Conservation (phyloP, 2,113 vertebrate species). For the Chrysochloris asiatica region DNA sequence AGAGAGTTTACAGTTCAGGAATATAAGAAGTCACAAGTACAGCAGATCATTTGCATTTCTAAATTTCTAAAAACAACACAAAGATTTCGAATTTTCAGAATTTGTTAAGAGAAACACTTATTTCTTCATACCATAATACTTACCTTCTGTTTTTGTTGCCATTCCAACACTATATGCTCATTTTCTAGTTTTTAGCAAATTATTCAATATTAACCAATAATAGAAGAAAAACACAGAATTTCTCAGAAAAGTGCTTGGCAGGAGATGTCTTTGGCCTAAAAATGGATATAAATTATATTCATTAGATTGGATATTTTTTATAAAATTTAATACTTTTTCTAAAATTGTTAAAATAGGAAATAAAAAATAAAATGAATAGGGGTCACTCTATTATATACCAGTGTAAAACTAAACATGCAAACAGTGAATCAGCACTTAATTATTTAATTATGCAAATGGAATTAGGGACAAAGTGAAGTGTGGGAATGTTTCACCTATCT, state of each 20-base stretch:
- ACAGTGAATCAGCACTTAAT: background rate
- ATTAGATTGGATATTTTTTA: background rate
- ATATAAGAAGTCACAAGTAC: too few relatives aligned
- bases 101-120: too few relatives aligned
- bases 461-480: background rate
- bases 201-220: background rate
- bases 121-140: background rate
- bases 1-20: too few relatives aligned
- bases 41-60: too few relatives aligned
- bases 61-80: too few relatives aligned
- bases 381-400: background rate
- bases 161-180: background rate
- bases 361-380: background rate
- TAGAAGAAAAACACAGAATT: background rate
- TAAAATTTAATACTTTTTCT: background rate
- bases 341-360: background rate
- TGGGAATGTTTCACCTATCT: background rate
- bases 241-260: background rate
- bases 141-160: background rate
- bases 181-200: background rate
- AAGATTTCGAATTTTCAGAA: too few relatives aligned
- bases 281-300: background rate
- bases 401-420: background rate
- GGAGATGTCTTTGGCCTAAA: background rate
- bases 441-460: background rate